Evolutionary conservation across 2,113 vertebrate species (phyloP).

Genomic region (Rhombomys opimus): DNA sequence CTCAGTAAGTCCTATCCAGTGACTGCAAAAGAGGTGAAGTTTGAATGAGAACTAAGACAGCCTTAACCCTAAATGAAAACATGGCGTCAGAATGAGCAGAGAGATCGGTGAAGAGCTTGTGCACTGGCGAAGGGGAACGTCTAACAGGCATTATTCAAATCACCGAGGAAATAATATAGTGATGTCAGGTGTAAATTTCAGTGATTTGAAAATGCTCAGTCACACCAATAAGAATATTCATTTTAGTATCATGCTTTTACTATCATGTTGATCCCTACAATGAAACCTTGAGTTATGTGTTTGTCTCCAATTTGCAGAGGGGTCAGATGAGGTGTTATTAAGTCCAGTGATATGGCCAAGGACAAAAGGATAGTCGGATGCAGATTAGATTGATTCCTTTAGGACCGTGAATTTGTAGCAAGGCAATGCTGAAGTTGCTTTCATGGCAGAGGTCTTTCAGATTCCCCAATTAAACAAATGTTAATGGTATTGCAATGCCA

Average conservation of each 20-base stretch:
- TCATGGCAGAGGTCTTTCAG: background rate
- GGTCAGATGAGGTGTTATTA: background rate
- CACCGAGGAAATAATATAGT: background rate
- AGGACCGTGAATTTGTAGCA: too few relatives aligned
- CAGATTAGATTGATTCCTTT: background rate
- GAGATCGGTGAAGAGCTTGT: background rate
- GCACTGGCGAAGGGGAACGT: background rate
- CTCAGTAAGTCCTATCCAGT: background rate
- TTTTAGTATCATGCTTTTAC: background rate
- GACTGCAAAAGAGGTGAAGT: background rate
- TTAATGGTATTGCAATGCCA: background rate
- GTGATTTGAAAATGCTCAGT: background rate
- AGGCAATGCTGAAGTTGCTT: background rate
- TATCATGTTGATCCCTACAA: background rate
- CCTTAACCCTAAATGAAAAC: background rate
- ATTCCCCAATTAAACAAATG: background rate
- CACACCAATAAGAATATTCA: background rate
- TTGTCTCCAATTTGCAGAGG: background rate
- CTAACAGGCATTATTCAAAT: background rate
- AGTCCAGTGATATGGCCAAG: background rate
- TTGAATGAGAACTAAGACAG: background rate
- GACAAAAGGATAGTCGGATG: background rate
- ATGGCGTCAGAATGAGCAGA: background rate
- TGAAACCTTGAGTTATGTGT: background rate
- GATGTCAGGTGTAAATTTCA: background rate